phyloP scores from a whole-genome alignment of 2,888 invertebrate species.

The Polyploca ridens region DNA sequence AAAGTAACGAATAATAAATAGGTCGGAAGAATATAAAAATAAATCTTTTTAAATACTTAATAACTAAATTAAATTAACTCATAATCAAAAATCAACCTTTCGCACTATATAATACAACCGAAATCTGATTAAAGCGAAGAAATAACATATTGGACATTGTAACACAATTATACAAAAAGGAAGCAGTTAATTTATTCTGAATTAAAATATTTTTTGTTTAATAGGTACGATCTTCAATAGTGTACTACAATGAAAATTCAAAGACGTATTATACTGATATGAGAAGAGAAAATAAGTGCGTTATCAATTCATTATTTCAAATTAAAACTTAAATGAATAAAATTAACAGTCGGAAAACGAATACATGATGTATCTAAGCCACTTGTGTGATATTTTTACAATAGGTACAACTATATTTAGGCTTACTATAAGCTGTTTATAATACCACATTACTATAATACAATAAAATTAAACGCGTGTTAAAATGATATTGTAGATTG shows the following conservation, averaged over 20 bases:
- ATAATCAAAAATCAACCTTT: slow-evolving; percentile 47
- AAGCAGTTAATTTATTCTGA: neutral
- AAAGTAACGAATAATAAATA: slow-evolving; percentile 77
- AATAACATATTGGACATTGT: neutral
- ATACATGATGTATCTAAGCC: slow-evolving; percentile 47
- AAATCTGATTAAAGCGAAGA: slow-evolving; percentile 45
- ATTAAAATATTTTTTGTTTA: neutral
- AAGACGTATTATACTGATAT: neutral
- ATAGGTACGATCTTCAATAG: neutral
- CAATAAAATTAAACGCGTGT: slow-evolving; percentile 38
- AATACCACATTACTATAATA: slow-evolving; percentile 50
- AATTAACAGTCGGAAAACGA: slow-evolving; percentile 26
- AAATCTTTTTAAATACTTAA: slow-evolving; percentile 81
- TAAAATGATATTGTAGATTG: slow-evolving; percentile 37
- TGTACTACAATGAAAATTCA: neutral
- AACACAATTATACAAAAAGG: neutral
- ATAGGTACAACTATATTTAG: slow-evolving; percentile 40
- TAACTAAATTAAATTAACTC: slow-evolving; percentile 53
- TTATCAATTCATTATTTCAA: neutral
- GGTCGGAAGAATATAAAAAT: slow-evolving; percentile 76
- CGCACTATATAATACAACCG: slow-evolving; percentile 39
- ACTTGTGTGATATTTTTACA: slow-evolving; percentile 50
- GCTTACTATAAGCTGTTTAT: slow-evolving; percentile 48
- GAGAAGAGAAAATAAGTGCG: neutral
- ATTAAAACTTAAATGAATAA: slow-evolving; percentile 26